Conservation (phyloP, 37 sponge, comb jelly and placozoan species). For the Amphimedon queenslandica region DNA sequence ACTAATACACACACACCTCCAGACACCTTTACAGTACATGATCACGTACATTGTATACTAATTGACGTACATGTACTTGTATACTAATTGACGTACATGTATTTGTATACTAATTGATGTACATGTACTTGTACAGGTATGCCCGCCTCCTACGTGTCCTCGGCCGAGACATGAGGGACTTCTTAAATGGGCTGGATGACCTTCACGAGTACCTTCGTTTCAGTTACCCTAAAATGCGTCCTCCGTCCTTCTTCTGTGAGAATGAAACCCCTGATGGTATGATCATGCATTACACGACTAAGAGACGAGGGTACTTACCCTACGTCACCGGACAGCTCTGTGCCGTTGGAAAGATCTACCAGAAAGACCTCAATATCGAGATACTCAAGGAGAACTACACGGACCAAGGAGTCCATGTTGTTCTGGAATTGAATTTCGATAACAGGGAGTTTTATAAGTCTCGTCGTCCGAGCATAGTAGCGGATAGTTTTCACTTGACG, state of each 20-base stretch:
- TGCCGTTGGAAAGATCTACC: slow-evolving; percentile 44
- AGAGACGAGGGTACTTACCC: slow-evolving; percentile 28
- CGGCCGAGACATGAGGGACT: slow-evolving; percentile 58
- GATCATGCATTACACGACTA: slow-evolving; percentile 51
- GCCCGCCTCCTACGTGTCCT: slow-evolving; percentile 56
- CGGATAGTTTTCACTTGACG: not conserved
- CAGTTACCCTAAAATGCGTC: slow-evolving; percentile 61
- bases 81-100: too few species aligned
- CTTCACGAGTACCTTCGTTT: slow-evolving; percentile 62
- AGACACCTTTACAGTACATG: too few species aligned
- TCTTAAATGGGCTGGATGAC: slow-evolving; percentile 56
- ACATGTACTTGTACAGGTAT: too few species aligned
- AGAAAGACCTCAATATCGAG: slow-evolving; percentile 26
- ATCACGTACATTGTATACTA: too few species aligned
- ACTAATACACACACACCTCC: too few species aligned
- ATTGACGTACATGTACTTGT: too few species aligned
- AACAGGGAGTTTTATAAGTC: slow-evolving; percentile 20
- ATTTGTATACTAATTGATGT: too few species aligned
- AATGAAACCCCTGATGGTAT: slow-evolving; percentile 42
- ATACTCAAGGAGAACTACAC: slow-evolving; percentile 7
- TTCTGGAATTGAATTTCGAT: slow-evolving; percentile 45
- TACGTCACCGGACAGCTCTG: slow-evolving; percentile 63
- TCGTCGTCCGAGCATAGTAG: not conserved
- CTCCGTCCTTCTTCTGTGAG: slow-evolving; percentile 59
- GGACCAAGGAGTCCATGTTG: slow-evolving; percentile 20